Percentiles rank a stretch among this genome's conserved stretches.
These are phyloP conservation scores for Staurois parvus DNA, from an alignment of 2,797 vertebrate genomes.

Conservation along the genomic window DNA sequence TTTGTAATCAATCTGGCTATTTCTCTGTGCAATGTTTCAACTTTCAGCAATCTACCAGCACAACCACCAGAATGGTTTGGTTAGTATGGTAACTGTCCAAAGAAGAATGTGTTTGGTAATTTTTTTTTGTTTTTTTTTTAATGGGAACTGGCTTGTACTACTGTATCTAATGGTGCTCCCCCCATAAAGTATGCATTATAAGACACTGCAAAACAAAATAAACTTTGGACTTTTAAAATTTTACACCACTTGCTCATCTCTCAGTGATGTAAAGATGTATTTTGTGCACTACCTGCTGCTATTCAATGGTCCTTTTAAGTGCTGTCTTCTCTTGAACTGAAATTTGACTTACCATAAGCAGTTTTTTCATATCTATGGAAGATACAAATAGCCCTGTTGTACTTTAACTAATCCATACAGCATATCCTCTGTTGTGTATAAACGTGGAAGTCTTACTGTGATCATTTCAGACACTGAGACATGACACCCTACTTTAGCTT, in stretches of 20 bases:
- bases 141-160: background rate
- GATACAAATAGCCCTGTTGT: background rate
- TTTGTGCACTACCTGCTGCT: constrained; percentile 13
- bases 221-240: background rate
- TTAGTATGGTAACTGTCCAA: constrained; percentile 32
- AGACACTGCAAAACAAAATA: constrained; percentile 7
- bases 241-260: background rate
- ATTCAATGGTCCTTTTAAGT: background rate
- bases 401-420: background rate
- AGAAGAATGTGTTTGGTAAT: constrained; percentile 2
- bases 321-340: constrained; percentile 3
- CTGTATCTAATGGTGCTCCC: constrained; percentile 50
- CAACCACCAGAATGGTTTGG: background rate
- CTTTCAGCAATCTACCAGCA: background rate
- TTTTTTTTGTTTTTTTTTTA: constrained; percentile 8
- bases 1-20: background rate
- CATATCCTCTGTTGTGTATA: background rate
- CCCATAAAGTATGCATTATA: constrained; percentile 16
- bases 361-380: background rate
- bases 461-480: background rate
- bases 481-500: no score
- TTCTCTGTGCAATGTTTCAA: constrained; percentile 20
- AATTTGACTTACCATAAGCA: background rate
- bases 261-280: constrained; percentile 7
- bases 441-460: background rate